Percentiles rank a stretch among this genome's conserved stretches.
Conservation (phyloP, 2,888 invertebrate species). For the Platycheirus rosarum region DNA sequence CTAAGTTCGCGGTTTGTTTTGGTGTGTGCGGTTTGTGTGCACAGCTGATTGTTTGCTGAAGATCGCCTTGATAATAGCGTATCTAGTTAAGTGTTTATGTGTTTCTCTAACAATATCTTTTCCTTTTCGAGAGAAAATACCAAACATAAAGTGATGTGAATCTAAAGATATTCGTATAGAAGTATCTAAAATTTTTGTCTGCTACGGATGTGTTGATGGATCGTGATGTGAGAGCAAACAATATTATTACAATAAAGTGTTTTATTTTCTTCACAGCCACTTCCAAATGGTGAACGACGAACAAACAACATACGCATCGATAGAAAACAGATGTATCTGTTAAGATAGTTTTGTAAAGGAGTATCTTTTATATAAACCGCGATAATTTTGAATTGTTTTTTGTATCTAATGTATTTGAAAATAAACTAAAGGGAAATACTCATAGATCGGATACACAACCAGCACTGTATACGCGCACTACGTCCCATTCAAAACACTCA, state of each 20-base stretch:
- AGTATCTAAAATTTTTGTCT: slow-evolving; percentile 29
- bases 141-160: slow-evolving; percentile 43
- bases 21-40: slow-evolving; percentile 43
- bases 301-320: slow-evolving; percentile 28
- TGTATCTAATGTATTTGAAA: slow-evolving; percentile 53
- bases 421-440: slow-evolving; percentile 55
- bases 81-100: slow-evolving; percentile 15
- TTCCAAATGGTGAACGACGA: background rate
- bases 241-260: slow-evolving; percentile 15
- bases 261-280: slow-evolving; percentile 13
- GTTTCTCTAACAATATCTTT: slow-evolving; percentile 52
- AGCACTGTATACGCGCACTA: slow-evolving; percentile 4
- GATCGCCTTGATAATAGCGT: slow-evolving; percentile 24
- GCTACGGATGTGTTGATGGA: slow-evolving; percentile 16
- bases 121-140: slow-evolving; percentile 63
- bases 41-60: slow-evolving; percentile 47
- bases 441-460: background rate
- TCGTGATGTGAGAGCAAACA: slow-evolving; percentile 46
- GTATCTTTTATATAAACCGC: slow-evolving; percentile 31
- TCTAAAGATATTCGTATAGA: slow-evolving; percentile 22
- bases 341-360: background rate
- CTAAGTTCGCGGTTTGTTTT: slow-evolving; percentile 36
- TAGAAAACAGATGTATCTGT: slow-evolving; percentile 35
- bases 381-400: slow-evolving; percentile 26
- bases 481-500: background rate